These are phyloP conservation scores for Heloderma charlesbogerti DNA, from an alignment of 2,113 vertebrate genomes.

Conservation along the genomic window DNA sequence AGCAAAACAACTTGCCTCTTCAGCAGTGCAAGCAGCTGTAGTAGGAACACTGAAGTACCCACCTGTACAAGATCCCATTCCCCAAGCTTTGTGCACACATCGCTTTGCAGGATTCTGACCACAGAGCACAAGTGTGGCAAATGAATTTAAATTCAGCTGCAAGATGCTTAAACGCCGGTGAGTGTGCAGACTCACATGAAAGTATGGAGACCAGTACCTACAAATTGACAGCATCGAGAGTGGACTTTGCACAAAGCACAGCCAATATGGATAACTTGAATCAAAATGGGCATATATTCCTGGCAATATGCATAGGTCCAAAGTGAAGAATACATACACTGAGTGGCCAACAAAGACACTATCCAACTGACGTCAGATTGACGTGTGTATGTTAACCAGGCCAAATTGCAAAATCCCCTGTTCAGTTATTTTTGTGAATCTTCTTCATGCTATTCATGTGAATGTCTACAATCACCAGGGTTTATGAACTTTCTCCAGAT, in stretches of 20 bases:
- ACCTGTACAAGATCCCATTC: too few relatives aligned
- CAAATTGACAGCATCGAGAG: neutral
- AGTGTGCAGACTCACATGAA: neutral
- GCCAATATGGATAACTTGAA: neutral
- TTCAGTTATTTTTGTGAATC: neutral
- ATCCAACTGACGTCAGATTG: neutral
- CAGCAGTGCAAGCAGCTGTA: neutral
- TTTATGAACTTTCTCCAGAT: neutral
- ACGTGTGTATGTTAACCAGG: neutral
- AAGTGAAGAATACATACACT: neutral
- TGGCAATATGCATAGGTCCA: neutral
- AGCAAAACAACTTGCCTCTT: neutral
- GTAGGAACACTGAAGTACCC: neutral
- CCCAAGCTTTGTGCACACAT: neutral
- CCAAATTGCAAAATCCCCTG: neutral
- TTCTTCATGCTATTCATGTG: neutral
- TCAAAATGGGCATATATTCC: too few relatives aligned
- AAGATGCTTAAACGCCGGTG: neutral
- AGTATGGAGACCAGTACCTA: neutral
- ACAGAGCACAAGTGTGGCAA: neutral
- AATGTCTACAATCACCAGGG: too few relatives aligned
- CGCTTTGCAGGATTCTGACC: neutral
- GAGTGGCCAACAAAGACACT: neutral
- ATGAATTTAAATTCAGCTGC: neutral
- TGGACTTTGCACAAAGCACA: neutral